Evolutionary conservation across 1,140 invertebrate species (phyloP), one percentile per base, ranked within the genome.

Genomic region (Chironomus tepperi): DNA sequence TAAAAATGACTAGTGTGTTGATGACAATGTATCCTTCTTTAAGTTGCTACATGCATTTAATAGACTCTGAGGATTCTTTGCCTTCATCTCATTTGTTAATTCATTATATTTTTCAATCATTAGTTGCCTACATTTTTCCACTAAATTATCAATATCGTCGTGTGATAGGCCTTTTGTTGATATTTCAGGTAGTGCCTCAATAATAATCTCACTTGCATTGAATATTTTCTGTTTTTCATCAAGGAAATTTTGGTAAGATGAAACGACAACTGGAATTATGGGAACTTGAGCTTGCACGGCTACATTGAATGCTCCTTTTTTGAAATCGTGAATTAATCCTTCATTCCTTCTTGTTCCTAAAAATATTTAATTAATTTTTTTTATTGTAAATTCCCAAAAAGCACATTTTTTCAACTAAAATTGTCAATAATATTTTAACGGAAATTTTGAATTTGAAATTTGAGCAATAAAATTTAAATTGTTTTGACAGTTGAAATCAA

Each of bases 291-390:
- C 86, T 42, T 88, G 84, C 42, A 92, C 85, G 7, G 91, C 91
- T 75, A 92, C 85, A 79, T 89, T 87, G 81, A 93, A 93, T 2
- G 90, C 91, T 3, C 91, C 91, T 79, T 90, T 91, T 77, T 92
- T 92, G 77, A 89, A 89, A 5, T 85, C 83, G 16, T 86, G 78
- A 16, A 84, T 74, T 21, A 80, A 84, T 57, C 84, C 81, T 42
- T 81, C 78, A 16, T 70, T 70, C 9, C 65, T 5, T 70, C 77
- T 84, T 82, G 76, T 86, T 86, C 73, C 86, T 57, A 57, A 57
- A 57, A 57, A 15, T 34, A 1, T 2, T 2, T 34, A 34, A 34
- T 2, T 2, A 34, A 34, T 34, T 34, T 34, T 1, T 34, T 34
- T 34, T 34, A 34, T 34, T n/a, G n/a, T n/a, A n/a, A n/a, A n/a